Percentiles rank a stretch among this genome's conserved stretches.
phyloP scores from a whole-genome alignment of 2,797 vertebrate genomes.

The Agapornis canus region DNA sequence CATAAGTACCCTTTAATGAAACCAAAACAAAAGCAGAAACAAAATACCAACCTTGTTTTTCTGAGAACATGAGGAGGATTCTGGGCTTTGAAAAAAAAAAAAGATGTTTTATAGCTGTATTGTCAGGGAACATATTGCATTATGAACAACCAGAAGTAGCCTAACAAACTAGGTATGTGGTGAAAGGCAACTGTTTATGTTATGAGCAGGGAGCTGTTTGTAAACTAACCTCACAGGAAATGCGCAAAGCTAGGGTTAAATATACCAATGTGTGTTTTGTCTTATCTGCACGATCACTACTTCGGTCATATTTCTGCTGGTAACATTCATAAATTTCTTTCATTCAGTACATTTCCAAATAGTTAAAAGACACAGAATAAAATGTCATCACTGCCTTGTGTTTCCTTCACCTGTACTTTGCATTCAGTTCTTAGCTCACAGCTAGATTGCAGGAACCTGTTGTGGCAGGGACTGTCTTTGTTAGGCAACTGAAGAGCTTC shows the following conservation, averaged over 20 bases:
- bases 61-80: not conserved
- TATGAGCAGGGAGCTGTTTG: not conserved
- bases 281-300: not conserved
- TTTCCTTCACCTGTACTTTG: not conserved
- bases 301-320: not conserved
- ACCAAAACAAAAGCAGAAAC: not conserved
- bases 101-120: not conserved
- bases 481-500: not conserved
- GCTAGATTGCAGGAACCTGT: not conserved
- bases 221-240: conserved; percentile 6
- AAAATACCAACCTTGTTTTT: not conserved
- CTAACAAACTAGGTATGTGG: not conserved
- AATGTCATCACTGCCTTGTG: not conserved
- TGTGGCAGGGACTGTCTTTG: not conserved
- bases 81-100: not conserved
- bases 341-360: not conserved
- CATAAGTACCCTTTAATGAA: not conserved
- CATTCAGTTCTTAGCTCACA: not conserved
- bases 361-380: not conserved
- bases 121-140: not conserved
- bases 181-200: not conserved
- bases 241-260: not conserved
- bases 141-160: not conserved
- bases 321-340: not conserved
- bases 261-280: not conserved